These are phyloP conservation scores for Nymphalis polychloros DNA, from an alignment of 2,888 invertebrate species.

Conservation along the genomic window DNA sequence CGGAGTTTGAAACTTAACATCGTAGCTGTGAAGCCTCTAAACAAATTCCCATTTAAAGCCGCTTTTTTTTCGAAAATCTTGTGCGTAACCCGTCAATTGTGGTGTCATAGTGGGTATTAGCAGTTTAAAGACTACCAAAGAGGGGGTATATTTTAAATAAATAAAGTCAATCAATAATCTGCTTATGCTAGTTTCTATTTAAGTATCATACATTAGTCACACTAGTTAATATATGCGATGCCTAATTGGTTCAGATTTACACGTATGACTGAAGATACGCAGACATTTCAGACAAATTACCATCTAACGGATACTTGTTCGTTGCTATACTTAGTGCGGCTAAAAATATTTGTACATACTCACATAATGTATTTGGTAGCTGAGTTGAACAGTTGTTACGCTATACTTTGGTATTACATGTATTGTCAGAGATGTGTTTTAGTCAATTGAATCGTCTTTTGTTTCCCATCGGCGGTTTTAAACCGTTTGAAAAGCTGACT, in stretches of 20 bases:
- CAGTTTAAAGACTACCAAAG: too few relatives aligned
- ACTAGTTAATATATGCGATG: conserved; percentile 1
- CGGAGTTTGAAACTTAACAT: too few relatives aligned
- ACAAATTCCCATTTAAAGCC: too few relatives aligned
- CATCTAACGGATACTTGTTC: conserved; percentile 3
- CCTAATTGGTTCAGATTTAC: conserved; percentile 26
- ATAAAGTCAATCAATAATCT: conserved; percentile 12
- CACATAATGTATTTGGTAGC: not conserved
- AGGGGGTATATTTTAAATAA: too few relatives aligned
- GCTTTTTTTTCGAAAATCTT: too few relatives aligned
- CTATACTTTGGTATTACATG: not conserved
- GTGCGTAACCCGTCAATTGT: too few relatives aligned
- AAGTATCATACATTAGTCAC: conserved; percentile 17
- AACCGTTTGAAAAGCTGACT: too few relatives aligned
- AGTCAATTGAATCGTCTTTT: too few relatives aligned
- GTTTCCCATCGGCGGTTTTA: too few relatives aligned
- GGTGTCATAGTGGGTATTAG: too few relatives aligned
- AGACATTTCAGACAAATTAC: conserved; percentile 13
- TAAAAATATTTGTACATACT: conserved; percentile 5
- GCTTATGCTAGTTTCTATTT: conserved; percentile 15
- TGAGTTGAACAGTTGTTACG: not conserved
- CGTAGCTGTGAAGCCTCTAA: too few relatives aligned
- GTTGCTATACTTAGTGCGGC: not conserved
- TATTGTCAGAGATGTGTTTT: too few relatives aligned
- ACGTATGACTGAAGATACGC: conserved; percentile 21